Base-by-base conservation (phyloP, 2,888 invertebrate species). In the Caenorhabditis imperialis region DNA sequence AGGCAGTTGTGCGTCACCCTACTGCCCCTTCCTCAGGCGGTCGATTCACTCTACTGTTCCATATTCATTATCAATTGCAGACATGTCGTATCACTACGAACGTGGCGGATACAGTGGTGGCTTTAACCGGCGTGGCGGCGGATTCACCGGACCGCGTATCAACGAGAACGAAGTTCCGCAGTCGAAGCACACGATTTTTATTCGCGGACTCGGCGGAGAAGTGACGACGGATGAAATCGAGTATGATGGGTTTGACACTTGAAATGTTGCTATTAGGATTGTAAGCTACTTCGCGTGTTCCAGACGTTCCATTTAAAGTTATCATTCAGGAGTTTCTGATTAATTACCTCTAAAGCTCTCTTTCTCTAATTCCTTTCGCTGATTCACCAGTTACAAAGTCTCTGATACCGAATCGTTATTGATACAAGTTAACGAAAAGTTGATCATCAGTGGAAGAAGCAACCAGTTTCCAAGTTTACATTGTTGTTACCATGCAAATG, bases 121-220 rank as follows among this genome's bases (percentile, higher is more conserved):
- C 18, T 20, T 23, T 23, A 25, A 55, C 42, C 40, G 38, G 20
- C 22, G 27, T 27, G n/a, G 33, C 6, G 18, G 40, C 5, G 40
- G 16, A 5, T 23, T 42, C 25, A 37, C 44, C 27, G 38, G 55
- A 14, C 54, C 45, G 14, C 75, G 84, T 16, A 79, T 86, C 25
- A 85, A 86, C 61, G 86, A 86, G 50, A 71, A 79, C n/a, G 80
- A 86, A 42, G 86, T 86, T 20, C 86, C 86, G 12, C 84, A 85
- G 45, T 86, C 85, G 27, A 84, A 84, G 67, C 85, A 85, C 61
- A 75, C 85, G 8, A 72, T 84, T 47, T 84, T 85, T 77, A 71
- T 85, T 38, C 74, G 85, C 7, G 85, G 85, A 38, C 63, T 85
- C 6, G 75, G 77, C 14, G 78, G 80, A n/a, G 63, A 76, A 47